phyloP scores from a whole-genome alignment of 2,797 vertebrate genomes.

The Phrynocephalus guinanensis region DNA sequence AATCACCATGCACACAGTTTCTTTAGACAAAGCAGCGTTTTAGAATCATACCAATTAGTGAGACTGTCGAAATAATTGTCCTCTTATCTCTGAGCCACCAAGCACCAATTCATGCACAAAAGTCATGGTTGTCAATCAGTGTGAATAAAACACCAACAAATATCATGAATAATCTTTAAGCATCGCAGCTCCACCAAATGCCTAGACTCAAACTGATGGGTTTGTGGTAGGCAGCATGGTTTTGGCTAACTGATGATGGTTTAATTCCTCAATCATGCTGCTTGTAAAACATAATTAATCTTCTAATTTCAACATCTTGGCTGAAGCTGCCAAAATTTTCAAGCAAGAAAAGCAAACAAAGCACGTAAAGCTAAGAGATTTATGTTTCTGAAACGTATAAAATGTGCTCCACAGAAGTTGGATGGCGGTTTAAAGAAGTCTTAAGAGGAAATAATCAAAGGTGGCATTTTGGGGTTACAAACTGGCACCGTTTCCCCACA shows the following conservation, averaged over 20 bases:
- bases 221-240: constrained; percentile 47
- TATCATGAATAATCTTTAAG: constrained; percentile 55
- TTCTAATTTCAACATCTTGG: constrained; percentile 37
- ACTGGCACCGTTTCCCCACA: constrained; percentile 53
- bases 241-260: constrained; percentile 51
- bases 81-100: constrained; percentile 36
- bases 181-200: constrained; percentile 52
- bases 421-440: constrained; percentile 46
- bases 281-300: constrained; percentile 66
- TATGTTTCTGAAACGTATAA: constrained; percentile 42
- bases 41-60: constrained; percentile 58
- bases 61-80: constrained; percentile 62
- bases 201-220: constrained; percentile 55
- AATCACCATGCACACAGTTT: constrained; percentile 26
- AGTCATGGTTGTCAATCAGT: constrained; percentile 60
- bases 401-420: constrained; percentile 53
- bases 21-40: constrained; percentile 52
- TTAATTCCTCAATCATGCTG: constrained; percentile 63
- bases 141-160: constrained; percentile 49
- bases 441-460: constrained; percentile 66
- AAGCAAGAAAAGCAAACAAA: constrained; percentile 31
- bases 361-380: constrained; percentile 30
- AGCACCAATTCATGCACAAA: constrained; percentile 53
- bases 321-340: constrained; percentile 56
- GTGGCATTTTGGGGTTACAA: constrained; percentile 73